phyloP scores from a whole-genome alignment of 2,797 vertebrate species.

The Thunnus albacares region DNA sequence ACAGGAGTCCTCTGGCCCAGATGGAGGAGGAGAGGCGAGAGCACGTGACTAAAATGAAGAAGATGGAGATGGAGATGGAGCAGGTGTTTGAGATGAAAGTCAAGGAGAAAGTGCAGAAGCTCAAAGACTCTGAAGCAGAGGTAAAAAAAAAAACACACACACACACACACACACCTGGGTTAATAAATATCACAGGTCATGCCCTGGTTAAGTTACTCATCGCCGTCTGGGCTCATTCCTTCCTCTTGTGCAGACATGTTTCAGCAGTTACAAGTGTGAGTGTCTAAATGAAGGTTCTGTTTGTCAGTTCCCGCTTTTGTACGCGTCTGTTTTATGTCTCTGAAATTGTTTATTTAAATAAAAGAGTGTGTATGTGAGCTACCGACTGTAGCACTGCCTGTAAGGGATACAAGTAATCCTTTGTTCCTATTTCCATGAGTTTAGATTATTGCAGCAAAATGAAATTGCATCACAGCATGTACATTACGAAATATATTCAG shows the following conservation, averaged over 20 bases:
- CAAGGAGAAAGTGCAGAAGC: constrained; percentile 98
- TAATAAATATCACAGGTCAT: not conserved
- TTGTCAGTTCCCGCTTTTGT: not conserved
- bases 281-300: constrained; percentile 6
- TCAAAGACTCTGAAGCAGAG: constrained; percentile 99
- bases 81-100: constrained; percentile 99
- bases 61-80: constrained; percentile 99
- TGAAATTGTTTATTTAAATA: not conserved
- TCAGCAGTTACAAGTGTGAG: constrained; percentile 17
- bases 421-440: not conserved
- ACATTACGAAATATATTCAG: not conserved
- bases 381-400: too few relatives aligned
- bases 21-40: constrained; percentile 99
- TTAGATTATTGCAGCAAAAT: not conserved
- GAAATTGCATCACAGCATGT: too few relatives aligned
- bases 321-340: not conserved
- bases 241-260: constrained; percentile 37
- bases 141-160: constrained; percentile 76
- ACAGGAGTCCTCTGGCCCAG: constrained; percentile 97
- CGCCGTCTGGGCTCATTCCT: constrained; percentile 36
- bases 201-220: constrained; percentile 9
- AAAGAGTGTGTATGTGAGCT: not conserved
- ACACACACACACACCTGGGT: not conserved
- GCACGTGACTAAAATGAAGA: constrained; percentile 98
- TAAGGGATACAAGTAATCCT: not conserved